A percentile compares a stretch with the other conserved stretches of the same genome.
Conservation (phyloP, 92 coral and sea anemone genomes). For the Nematostella vectensis region DNA sequence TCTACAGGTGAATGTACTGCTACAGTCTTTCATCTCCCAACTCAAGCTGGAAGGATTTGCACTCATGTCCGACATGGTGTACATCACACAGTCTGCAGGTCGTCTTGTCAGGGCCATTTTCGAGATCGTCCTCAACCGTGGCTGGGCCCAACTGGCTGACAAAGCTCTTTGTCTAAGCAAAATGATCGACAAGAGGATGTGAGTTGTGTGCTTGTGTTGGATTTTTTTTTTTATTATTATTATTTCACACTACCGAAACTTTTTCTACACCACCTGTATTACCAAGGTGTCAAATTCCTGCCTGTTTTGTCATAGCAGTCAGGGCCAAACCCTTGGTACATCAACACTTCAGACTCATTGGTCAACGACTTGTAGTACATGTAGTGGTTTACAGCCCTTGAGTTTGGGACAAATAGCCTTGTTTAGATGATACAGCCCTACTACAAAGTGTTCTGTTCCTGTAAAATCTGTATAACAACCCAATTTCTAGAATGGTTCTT, state of each 20-base stretch:
- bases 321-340: constrained; percentile 12
- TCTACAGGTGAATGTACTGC: constrained; percentile 75
- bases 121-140: constrained; percentile 96
- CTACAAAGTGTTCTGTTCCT: no score
- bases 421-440: no score
- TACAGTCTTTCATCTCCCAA: constrained; percentile 94
- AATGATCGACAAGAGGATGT: constrained; percentile 96
- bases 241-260: no score
- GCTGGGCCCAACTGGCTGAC: constrained; percentile 98
- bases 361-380: no score
- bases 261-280: no score
- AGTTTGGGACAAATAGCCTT: no score
- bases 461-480: no score
- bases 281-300: constrained; percentile 27
- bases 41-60: constrained; percentile 94
- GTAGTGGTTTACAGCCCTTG: no score
- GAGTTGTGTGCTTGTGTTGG: constrained; percentile 27
- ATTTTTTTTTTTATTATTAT: no score
- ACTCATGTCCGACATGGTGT: constrained; percentile 95
- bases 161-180: constrained; percentile 83
- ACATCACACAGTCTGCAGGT: constrained; percentile 97
- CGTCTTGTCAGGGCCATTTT: constrained; percentile 90
- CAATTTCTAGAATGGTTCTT: no score
- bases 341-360: neutral
- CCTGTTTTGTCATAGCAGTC: neutral